Evolutionary conservation across 2,888 invertebrate genomes (phyloP).

Genomic region (Tolmerus cingulatus): DNA sequence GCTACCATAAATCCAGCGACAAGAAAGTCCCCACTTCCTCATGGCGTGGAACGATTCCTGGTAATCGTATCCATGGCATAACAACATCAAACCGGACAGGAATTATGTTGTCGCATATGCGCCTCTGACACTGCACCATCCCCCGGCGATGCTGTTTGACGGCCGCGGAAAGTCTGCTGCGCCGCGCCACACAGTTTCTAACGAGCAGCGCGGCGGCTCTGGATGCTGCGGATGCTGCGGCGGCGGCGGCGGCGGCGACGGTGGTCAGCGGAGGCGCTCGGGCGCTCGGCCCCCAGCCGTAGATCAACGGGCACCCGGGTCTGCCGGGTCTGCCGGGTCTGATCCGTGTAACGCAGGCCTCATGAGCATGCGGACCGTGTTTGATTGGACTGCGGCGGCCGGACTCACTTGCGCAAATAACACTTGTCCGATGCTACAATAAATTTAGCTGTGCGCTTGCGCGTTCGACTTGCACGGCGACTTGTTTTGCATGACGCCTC

Average conservation of each 20-base stretch:
- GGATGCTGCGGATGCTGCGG: no score
- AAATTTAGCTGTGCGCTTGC: constrained; percentile 31
- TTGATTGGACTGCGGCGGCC: constrained; percentile 39
- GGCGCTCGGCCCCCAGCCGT: background rate
- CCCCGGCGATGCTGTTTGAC: constrained; percentile 31
- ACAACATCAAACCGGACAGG: constrained; percentile 41
- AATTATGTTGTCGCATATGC: constrained; percentile 42
- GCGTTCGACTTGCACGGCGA: constrained; percentile 1
- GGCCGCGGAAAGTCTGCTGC: background rate
- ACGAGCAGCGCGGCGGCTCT: background rate
- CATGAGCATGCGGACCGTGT: constrained; percentile 30
- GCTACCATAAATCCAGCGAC: constrained; percentile 34
- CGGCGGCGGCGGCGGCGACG: background rate
- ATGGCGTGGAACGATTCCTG: constrained; percentile 28
- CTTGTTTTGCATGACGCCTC: constrained; percentile 24
- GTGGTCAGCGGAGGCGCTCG: background rate
- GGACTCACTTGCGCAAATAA: constrained; percentile 38
- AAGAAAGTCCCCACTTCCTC: constrained; percentile 39
- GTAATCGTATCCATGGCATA: constrained; percentile 38
- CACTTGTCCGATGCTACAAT: constrained; percentile 38
- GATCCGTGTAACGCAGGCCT: constrained; percentile 17
- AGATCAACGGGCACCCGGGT: constrained; percentile 24
- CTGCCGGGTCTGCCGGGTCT: no score
- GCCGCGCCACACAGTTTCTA: background rate
- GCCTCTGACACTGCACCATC: constrained; percentile 40